A percentile compares a stretch with the other conserved stretches of the same genome.
Evolutionary conservation across 2,797 vertebrate species (phyloP).

Genomic region (Pangasius mekongensis): DNA sequence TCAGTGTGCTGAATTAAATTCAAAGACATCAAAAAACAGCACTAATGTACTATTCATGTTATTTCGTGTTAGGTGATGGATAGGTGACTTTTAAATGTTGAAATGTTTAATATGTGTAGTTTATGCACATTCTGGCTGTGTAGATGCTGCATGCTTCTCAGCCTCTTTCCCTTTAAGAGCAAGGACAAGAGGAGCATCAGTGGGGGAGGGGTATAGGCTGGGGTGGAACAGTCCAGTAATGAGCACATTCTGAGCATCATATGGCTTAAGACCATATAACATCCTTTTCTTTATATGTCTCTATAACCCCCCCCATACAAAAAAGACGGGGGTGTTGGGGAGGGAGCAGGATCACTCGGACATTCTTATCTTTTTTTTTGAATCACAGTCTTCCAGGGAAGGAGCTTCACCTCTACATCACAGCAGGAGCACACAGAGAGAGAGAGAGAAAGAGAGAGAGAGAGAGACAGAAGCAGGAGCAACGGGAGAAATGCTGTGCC

Average conservation of each 20-base stretch:
- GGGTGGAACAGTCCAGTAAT: conserved; percentile 81
- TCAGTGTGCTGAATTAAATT: not conserved
- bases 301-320: conserved; percentile 32
- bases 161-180: conserved; percentile 91
- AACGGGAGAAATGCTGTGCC: conserved; percentile 61
- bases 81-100: not conserved
- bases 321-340: conserved; percentile 57
- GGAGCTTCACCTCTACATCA: conserved; percentile 63
- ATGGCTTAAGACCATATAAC: conserved; percentile 74
- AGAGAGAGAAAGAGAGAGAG: conserved; percentile 38
- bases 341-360: conserved; percentile 58
- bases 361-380: conserved; percentile 36
- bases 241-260: conserved; percentile 78
- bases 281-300: conserved; percentile 63
- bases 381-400: conserved; percentile 57
- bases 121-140: not conserved
- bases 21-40: not conserved
- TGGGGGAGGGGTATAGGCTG: conserved; percentile 75
- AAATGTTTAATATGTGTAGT: not conserved
- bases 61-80: not conserved
- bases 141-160: conserved; percentile 64
- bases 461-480: conserved; percentile 56
- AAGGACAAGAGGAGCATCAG: conserved; percentile 67
- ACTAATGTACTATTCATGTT: not conserved
- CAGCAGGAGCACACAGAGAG: conserved; percentile 60